Base-by-base conservation (phyloP, 64 coral and sea anemone species). In the Dendronephthya gigantea region DNA sequence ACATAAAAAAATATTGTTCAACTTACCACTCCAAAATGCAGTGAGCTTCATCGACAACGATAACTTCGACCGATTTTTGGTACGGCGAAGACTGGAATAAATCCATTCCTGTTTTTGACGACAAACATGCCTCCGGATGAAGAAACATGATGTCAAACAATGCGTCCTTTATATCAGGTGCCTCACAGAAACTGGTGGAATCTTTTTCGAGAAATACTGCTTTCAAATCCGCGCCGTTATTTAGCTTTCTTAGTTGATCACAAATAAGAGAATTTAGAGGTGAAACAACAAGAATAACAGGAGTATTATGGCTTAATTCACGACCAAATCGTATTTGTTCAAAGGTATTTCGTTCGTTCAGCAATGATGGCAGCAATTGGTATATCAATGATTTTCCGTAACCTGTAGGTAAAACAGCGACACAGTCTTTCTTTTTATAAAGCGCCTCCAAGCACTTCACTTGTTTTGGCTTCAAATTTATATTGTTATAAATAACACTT, bases 11-110 rank as follows among this genome's bases (percentile, higher is more conserved):
- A n/a, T 4, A n/a, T 82, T 28, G 37, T 14, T 17, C n/a, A 22
- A 88, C 68, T 90, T 81, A 85, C 89, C 83, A 90, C 39, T 90
- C 88, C 79, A 90, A 35, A 74, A 90, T 90, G 75, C 83, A 90
- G 38, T 90, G 83, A 17, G 88, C 88, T 52, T 90, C 83, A 36
- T 90, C 88, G 51, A 85, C 38, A 51, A 90, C 83, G 28, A 90
- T 79, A 38, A 83, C 83, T 90, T 90, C 15, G 15, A 90, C 83
- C 7, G 1, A 35, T 14, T 23, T 62, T 56, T 85, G 89, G 82
- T 90, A 90, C 22, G 65, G 83, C 28, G 0, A 0, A 68, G 83
- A 85, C 40, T 85, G 66, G 14, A 85, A 81, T 4, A 90, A 49
- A 17, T 85, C 47, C 1, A 81, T 50, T 5, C 83, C 89, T 6